A percentile compares a stretch with the other conserved stretches of the same genome.
phyloP scores from a whole-genome alignment of 2,888 invertebrate genomes.

The Tenthredo mesomela region DNA sequence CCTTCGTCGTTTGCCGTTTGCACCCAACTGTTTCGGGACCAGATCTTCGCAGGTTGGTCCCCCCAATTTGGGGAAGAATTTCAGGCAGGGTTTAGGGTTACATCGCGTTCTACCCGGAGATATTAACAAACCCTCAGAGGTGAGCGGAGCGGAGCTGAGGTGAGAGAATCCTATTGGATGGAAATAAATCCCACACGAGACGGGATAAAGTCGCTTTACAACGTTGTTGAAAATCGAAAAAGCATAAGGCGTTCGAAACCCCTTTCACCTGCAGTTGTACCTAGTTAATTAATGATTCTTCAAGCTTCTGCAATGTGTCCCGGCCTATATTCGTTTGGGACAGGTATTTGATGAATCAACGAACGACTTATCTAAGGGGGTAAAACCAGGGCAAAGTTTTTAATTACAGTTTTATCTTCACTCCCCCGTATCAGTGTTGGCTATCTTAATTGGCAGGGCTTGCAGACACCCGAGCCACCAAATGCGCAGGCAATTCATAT shows the following conservation, averaged over 20 bases:
- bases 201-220: neutral
- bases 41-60: neutral
- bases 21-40: constrained; percentile 14
- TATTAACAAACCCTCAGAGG: constrained; percentile 14
- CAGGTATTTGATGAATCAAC: neutral
- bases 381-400: constrained; percentile 9
- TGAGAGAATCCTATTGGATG: neutral
- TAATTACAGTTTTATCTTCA: constrained; percentile 12
- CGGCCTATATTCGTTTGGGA: neutral
- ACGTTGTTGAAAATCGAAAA: neutral
- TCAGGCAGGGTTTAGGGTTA: neutral
- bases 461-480: neutral
- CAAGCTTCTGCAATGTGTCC: neutral
- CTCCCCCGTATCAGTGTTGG: neutral
- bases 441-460: neutral
- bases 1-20: constrained; percentile 12
- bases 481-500: constrained; percentile 5
- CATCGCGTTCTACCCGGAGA: neutral
- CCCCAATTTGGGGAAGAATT: neutral
- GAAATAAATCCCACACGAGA: neutral
- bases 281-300: neutral
- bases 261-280: neutral
- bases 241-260: neutral
- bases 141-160: neutral
- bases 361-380: neutral